phyloP scores from a whole-genome alignment of 2,888 invertebrate species.

The Drosophila merina region DNA sequence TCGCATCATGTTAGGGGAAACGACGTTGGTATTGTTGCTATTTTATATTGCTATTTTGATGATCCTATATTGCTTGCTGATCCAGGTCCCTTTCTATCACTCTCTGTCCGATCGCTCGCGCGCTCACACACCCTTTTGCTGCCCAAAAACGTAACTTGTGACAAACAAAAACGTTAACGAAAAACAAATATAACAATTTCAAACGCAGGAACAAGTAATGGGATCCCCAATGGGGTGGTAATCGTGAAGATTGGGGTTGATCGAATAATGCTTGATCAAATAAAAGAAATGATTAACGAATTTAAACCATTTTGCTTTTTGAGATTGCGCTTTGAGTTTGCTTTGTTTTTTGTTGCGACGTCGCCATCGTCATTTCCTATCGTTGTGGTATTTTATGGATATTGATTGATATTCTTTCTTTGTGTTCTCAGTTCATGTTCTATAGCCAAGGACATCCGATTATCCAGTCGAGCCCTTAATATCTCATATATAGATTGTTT shows the following conservation, averaged over 20 bases:
- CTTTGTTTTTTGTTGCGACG: neutral
- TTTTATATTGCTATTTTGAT: neutral
- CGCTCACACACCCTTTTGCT: constrained; percentile 31
- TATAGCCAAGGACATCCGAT: neutral
- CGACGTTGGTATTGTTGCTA: constrained; percentile 36
- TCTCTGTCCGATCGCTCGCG: neutral
- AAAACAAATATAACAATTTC: constrained; percentile 50
- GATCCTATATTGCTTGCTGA: neutral
- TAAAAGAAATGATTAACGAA: constrained; percentile 3
- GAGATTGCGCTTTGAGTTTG: neutral
- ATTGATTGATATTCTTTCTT: neutral
- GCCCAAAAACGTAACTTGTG: constrained; percentile 36
- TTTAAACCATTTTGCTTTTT: neutral
- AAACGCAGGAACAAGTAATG: constrained; percentile 43
- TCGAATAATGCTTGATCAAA: constrained; percentile 2
- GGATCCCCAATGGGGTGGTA: neutral
- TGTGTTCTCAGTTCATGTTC: neutral
- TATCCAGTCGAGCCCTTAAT: neutral
- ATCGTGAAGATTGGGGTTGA: neutral
- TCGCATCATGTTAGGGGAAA: constrained; percentile 32
- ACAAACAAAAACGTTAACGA: constrained; percentile 37
- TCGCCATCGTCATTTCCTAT: neutral
- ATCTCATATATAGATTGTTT: neutral
- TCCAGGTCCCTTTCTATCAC: neutral
- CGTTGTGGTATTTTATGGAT: neutral